Evolutionary conservation across 2,113 vertebrate species (phyloP).

Genomic region (Amblyopsis rosae): DNA sequence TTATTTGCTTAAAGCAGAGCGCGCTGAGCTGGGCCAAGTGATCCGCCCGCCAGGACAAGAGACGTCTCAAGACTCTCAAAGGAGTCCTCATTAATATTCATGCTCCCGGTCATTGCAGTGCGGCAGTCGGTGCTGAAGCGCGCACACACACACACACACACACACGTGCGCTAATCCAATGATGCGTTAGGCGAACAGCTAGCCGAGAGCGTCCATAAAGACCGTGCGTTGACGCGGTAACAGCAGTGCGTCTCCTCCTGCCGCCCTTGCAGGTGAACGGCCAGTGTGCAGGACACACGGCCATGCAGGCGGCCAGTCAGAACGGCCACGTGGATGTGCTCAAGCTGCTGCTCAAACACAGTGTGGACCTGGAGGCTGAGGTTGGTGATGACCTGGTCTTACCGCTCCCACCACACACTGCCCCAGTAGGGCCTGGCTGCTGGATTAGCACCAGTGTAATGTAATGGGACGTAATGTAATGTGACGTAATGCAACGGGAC

Average conservation of each 20-base stretch:
- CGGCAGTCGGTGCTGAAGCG: constrained; percentile 71
- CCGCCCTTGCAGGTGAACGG: constrained; percentile 88
- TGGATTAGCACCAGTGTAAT: no score
- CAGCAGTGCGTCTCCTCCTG: background rate
- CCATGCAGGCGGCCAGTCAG: constrained; percentile 98
- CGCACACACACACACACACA: constrained; percentile 13
- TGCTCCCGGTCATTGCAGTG: constrained; percentile 70
- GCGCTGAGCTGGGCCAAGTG: constrained; percentile 67
- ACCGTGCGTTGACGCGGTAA: background rate
- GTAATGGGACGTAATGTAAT: no score
- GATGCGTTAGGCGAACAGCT: constrained; percentile 16
- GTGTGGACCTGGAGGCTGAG: constrained; percentile 97
- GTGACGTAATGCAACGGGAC: no score
- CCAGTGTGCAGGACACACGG: constrained; percentile 97
- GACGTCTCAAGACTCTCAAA: constrained; percentile 74
- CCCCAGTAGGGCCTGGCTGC: no score
- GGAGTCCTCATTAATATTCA: constrained; percentile 76
- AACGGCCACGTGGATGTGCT: constrained; percentile 98
- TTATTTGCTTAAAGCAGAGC: constrained; percentile 74
- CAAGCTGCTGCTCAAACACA: constrained; percentile 96
- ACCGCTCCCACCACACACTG: background rate
- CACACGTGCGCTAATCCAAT: constrained; percentile 9
- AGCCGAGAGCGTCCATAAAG: constrained; percentile 27
- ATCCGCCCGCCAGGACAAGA: constrained; percentile 73
- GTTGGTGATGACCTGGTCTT: constrained; percentile 66